Base-by-base conservation (phyloP, 2,113 vertebrate species). In the Myiopsitta monachus region DNA sequence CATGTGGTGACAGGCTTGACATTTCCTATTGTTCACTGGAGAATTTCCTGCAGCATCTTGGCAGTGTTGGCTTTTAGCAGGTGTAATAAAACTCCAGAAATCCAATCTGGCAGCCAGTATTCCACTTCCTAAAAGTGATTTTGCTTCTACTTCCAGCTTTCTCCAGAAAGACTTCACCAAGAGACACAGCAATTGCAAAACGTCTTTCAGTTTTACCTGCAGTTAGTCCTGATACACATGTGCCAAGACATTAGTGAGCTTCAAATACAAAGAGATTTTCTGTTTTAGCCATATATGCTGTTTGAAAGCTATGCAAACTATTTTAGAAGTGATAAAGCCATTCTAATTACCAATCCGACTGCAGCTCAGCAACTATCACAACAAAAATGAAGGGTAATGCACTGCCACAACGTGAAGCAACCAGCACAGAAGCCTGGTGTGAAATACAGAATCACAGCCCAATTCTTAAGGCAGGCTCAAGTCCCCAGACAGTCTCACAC, bases 1-100 rank as follows among this genome's bases (percentile, higher is more conserved):
- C 76, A 14, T 2, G 88, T 86, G 94, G 66, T 81, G 96, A 95
- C 91, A 88, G 86, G 16, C 43, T n/a, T 69, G 86, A 90, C 91
- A 75, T 74, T 70, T 83, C 23, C 96, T 70, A 59, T 90, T 94
- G 83, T 87, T 88, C 91, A 55, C 22, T 6, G 22, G 87, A 92
- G 46, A 77, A 43, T 78, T 72, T 70, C 57, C 83, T 27, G 73
- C 80, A 78, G 86, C 86, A 46, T 78, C 92, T 75, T 51, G 87
- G 94, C 76, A 74, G 41, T 0, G 5, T 23, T 39, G 2, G 66
- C 21, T 88, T 82, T 81, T 21, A 87, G 61, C 94, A 95, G 94
- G 95, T 95, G 87, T 36, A 55, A 75, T 30, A 55, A 83, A 84
- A 61, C 39, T 23, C 61, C 4, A 72, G 69, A 41, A 81, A 47